Evolutionary conservation across 1,140 invertebrate species (phyloP), one percentile per base, ranked within the genome.

Genomic region (Polypedilum vanderplanki): DNA sequence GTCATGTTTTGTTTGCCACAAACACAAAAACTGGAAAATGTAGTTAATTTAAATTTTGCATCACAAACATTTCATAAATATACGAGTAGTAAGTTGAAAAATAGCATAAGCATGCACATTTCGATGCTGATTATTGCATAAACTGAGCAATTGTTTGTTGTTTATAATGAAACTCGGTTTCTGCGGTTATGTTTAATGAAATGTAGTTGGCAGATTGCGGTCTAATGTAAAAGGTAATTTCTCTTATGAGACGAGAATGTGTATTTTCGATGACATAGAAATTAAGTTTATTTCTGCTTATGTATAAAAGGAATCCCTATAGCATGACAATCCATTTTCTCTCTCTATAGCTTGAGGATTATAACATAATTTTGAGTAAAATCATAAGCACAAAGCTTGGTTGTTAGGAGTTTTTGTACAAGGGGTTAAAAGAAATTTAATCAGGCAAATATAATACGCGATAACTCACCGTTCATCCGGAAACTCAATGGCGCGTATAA

Each of bases 1-100:
- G 46, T n/a, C 12, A 57, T 57, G 46, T 8, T 57, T 57, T 57
- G 4, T 57, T 57, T 46, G 12, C n/a, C 12, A 57, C 46, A 57
- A 57, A 57, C 12, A 57, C 46, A 57, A 57, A 57, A 33, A 33
- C 24, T 57, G 46, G 46, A 57, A 57, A 57, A n/a, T 57, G 12
- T 15, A 57, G 46, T 57, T 57, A 57, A 57, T 57, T 57, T 57
- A 57, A 57, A 57, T n/a, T 57, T 12, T 57, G 46, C 46, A 57
- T 12, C 12, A 33, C 24, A 33, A 33, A 33, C 24, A 33, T 33
- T 33, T 33, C 24, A 33, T 5, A 3, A 1, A 5, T 33, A 33
- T 5, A 3, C 24, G 24, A n/a, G n/a, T 33, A 33, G 24, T 33
- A 33, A n/a, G 24, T 33, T 33, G 24, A 46, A 46, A 46, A 46